Evolutionary conservation across 2,797 vertebrate genomes (phyloP), one percentile per base, ranked within the genome.

Genomic region (Phataginus tetradactyla): DNA sequence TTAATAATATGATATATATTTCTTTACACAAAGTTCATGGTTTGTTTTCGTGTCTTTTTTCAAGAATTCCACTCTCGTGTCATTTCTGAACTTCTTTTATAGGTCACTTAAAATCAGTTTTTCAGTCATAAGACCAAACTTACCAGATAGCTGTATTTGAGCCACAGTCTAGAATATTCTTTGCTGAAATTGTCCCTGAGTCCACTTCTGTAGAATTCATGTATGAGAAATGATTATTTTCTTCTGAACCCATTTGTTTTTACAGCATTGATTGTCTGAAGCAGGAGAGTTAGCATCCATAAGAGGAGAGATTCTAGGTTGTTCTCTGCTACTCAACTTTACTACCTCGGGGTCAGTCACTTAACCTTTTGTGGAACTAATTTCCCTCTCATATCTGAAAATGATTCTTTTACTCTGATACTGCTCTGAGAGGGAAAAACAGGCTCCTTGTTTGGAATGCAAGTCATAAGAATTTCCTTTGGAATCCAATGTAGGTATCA

Each of bases 301-400:
- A 27, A 74, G 57, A 91, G 34, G 20, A 49, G 39, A 7, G 34
- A 39, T 37, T 88, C 51, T 72, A 53, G 80, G 37, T 21, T 45
- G 39, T 34, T 5, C 63, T 42, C 45, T 74, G 23, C 17, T 53
- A 32, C 55, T 72, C 45, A 86, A 32, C 14, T 69, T 45, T 55
- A n/a, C 78, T 71, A 32, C 4, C 23, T 25, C 34, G 32, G 2
- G 2, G 4, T 81, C 12, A 27, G 6, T 53, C 11, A 3, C 17
- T n/a, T 39, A 51, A 9, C 13, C 51, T 55, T 83, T 80, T 17
- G 59, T 51, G 37, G 25, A 7, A 74, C 17, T 71, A 21, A 20
- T 72, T 90, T 94, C 79, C 45, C 37, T 88, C 72, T 96, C 12
- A 15, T 78, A 14, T 92, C 55, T 83, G 42, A 71, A 96, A 91